Percentiles rank a stretch among this genome's conserved stretches.
Evolutionary conservation across 2,113 vertebrate genomes (phyloP).

Genomic region (Agelaius phoeniceus): DNA sequence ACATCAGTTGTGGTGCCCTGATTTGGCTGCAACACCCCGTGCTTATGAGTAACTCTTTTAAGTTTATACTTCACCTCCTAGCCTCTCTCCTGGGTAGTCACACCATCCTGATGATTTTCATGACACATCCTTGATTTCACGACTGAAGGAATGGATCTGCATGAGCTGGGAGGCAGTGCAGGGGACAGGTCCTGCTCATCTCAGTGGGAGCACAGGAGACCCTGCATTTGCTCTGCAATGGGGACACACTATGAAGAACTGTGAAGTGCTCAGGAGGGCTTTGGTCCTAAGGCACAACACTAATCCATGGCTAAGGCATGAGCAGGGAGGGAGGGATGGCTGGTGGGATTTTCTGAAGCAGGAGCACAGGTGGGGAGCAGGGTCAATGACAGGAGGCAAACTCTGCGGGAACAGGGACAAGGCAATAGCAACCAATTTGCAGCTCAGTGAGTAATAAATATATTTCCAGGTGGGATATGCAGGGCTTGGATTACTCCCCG

Average conservation of each 20-base stretch:
- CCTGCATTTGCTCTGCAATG: rapidly evolving
- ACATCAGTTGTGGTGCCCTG: not conserved
- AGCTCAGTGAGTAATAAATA: not conserved
- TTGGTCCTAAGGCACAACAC: not conserved
- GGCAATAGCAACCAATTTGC: not conserved
- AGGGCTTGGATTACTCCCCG: rapidly evolving
- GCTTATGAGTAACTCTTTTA: not conserved
- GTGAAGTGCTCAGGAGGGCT: not conserved
- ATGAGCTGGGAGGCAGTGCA: not conserved
- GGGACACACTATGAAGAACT: not conserved
- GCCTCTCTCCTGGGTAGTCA: not conserved
- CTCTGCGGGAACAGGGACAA: rapidly evolving
- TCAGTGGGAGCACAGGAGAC: rapidly evolving
- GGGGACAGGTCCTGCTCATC: not conserved
- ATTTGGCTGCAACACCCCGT: not conserved
- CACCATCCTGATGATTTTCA: not conserved
- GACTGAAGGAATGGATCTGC: not conserved
- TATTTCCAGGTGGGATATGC: not conserved
- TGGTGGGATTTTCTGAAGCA: not conserved
- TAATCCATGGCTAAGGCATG: rapidly evolving
- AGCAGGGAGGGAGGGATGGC: not conserved
- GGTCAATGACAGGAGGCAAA: not conserved
- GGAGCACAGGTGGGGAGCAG: not conserved
- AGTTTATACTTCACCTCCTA: not conserved
- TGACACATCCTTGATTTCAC: not conserved